Evolutionary conservation across 2,797 vertebrate species (phyloP), one percentile per base, ranked within the genome.

Genomic region (Ceryle rudis): DNA sequence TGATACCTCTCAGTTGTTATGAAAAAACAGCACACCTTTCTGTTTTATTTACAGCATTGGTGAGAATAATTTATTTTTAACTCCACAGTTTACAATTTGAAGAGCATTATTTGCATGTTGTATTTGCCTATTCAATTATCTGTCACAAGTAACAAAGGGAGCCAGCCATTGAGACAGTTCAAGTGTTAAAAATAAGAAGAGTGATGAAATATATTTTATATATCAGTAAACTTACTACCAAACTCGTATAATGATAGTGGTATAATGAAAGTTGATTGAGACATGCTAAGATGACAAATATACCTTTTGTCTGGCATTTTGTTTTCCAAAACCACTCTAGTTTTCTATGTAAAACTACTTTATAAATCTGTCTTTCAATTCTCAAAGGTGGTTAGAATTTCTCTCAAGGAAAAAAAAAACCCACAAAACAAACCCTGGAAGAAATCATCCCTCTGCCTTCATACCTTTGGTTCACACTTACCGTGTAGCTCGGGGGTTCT

Each of bases 381-480:
- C 44, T 44, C 17, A 78, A 61, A 71, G 6, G 23, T 65, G n/a
- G 3, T 82, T 41, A 91, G 23, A 44, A 42, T 72, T 88, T 57
- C 26, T 57, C 31, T 20, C 71, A 25, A 61, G 14, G 7, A n/a
- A 88, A 77, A 60, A n/a, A 37, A 37, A 2, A 31, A 52, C 0
- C 2, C 57, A 35, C 15, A 62, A 57, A 41, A 7, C 7, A 82
- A 70, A 78, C 33, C 16, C 25, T 19, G 5, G 66, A 85, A 81
- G 13, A 93, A 80, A 57, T 29, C 31, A 64, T 4, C 20, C 31
- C 1, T 0, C 28, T 83, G 71, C 31, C 20, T 67, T 47, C 29
- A 33, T 87, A 42, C 58, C 14, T 89, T 95, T 93, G 80, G 25
- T 80, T 94, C 84, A 80, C 79, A 78, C 92, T 96, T 92, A 92